Conservation (phyloP, 2,888 invertebrate species). For the Iselma pallidipennis region DNA sequence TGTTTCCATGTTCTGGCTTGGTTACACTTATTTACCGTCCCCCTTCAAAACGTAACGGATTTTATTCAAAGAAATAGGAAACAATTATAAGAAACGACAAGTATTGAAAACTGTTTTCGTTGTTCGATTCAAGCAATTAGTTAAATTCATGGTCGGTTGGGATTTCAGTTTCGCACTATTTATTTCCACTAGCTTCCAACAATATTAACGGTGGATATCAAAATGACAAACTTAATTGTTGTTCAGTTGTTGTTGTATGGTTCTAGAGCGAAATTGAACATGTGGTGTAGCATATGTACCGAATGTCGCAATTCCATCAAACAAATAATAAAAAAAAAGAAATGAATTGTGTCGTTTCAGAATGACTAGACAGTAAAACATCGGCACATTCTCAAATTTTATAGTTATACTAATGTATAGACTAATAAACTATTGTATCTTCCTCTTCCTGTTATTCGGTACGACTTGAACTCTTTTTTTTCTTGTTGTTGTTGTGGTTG, state of each 20-base stretch:
- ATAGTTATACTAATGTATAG: neutral
- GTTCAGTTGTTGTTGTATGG: neutral
- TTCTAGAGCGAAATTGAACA: neutral
- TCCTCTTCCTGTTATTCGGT: neutral
- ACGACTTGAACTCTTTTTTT: neutral
- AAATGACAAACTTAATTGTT: neutral
- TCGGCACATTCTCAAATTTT: neutral
- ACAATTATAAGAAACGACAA: too few species aligned
- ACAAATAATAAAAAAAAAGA: too few species aligned
- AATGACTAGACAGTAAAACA: neutral
- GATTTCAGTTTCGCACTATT: neutral
- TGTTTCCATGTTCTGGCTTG: too few species aligned
- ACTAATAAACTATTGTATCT: neutral
- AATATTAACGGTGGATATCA: neutral
- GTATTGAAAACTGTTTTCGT: neutral
- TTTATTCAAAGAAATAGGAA: too few species aligned
- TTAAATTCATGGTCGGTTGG: too few species aligned
- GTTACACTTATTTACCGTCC: too few species aligned
- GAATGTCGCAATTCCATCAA: neutral
- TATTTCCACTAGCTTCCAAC: neutral
- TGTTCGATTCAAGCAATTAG: too few species aligned
- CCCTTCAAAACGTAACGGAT: too few species aligned
- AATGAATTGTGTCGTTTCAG: neutral
- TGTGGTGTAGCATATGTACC: too few species aligned
- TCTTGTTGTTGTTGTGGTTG: neutral